Base-by-base conservation (phyloP, 2,113 vertebrate genomes). In the Oenanthe oenanthe region DNA sequence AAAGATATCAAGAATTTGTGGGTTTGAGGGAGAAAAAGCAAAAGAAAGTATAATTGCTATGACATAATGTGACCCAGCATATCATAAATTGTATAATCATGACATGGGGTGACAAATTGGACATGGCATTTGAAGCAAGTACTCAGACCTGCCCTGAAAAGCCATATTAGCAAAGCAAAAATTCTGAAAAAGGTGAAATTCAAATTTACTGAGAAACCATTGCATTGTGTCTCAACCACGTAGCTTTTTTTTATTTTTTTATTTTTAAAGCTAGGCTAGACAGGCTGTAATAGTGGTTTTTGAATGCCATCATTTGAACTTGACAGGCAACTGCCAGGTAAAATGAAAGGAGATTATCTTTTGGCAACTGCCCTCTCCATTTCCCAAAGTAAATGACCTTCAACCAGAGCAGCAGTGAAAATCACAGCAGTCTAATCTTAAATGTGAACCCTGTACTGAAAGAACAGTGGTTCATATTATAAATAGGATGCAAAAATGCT, bases 351-450 rank as follows among this genome's bases (percentile, higher is more conserved):
- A 95, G 89, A 95, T 97, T 97, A 94, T 85, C 88, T 95, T 93
- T 95, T 91, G 83, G 94, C 95, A 95, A 83, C 77, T 82, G 61
- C 68, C 85, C 65, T 95, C 93, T 92, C 89, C 53, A 63, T 93
- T 96, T 96, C 82, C 81, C 77, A 85, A 91, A 94, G 87, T 78
- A 77, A 96, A 95, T 88, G 96, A 95, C 95, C 97, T 97, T 94
- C 88, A 92, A 66, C 88, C 68, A 90, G 40, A 82, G 68, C 90
- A 84, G 34, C 84, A 90, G 89, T 88, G 91, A 96, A 92, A 97
- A 94, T 89, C 83, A 62, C 80, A 70, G 92, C 92, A 86, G 92
- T 78, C 92, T 83, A 29, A 91, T 97, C 83, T 95, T 91, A 90
- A 81, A 76, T 48, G 74, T 84, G 91, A 94, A 92, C 75, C 83